Evolutionary conservation across 2,888 invertebrate genomes (phyloP), one percentile per base, ranked within the genome.

Genomic region (Augiades crinisus): DNA sequence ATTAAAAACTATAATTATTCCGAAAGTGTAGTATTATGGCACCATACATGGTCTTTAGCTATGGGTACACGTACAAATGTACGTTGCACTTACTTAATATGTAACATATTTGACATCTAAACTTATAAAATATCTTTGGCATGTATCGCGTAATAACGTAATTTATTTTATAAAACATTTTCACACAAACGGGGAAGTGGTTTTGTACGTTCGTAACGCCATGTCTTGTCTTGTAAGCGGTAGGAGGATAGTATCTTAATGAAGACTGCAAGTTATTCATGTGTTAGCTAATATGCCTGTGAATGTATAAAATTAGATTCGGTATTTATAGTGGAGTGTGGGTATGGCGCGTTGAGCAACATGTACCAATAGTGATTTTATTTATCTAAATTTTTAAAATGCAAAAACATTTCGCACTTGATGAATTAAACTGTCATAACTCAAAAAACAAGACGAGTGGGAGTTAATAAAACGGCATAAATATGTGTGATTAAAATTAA

Each of bases 231-330:
- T 75, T 61, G 75, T 72, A 75, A 55, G 61, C 66, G 72, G 67
- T 75, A 70, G 72, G 64, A 69, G 74, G 70, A 68, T 75, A 73
- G 82, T 83, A 84, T 84, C 80, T 79, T 81, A 82, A 69, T 76
- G 85, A 87, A 88, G 88, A 88, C 87, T 87, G 87, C 84, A 83
- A 78, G 58, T 77, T 81, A 80, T 84, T 85, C 81, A 81, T 63
- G 72, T 75, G 66, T 72, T 81, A 82, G 77, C 75, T 81, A 76
- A 76, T 75, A 72, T 75, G 81, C 75, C 75, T 75, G 77, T 78
- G 78, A 65, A 68, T 75, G 68, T 73, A 71, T 72, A 70, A 68
- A 70, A 65, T 72, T 74, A 78, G 75, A 62, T 62, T 68, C 55
- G 68, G 67, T 74, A 70, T 68, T 19, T 44, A 33, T 44, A 44